A percentile compares a stretch with the other conserved stretches of the same genome.
Evolutionary conservation across 2,888 invertebrate genomes (phyloP).

Genomic region (Xestia rhomboidea): DNA sequence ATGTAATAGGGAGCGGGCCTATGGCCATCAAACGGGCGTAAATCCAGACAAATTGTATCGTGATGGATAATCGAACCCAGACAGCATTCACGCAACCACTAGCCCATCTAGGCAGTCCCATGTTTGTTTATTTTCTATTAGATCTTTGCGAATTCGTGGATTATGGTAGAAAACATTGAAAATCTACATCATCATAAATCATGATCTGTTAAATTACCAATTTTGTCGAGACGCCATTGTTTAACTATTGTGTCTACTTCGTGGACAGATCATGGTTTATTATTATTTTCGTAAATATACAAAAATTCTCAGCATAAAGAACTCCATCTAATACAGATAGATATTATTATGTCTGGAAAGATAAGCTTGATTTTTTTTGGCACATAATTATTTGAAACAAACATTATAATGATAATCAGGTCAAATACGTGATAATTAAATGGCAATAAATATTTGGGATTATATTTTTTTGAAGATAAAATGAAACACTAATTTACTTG

Average conservation of each 20-base stretch:
- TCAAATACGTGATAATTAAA: constrained; percentile 3
- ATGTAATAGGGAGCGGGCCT: not conserved
- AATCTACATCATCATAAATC: not conserved
- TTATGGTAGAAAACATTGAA: not conserved
- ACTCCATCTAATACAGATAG: not conserved
- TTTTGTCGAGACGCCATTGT: no score
- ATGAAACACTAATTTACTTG: not conserved
- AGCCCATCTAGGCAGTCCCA: not conserved
- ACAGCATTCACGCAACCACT: not conserved
- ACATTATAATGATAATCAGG: constrained; percentile 16
- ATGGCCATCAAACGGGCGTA: not conserved
- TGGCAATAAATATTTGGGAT: constrained; percentile 4
- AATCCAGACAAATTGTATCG: not conserved
- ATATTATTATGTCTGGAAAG: constrained; percentile 1
- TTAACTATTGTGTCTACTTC: no score
- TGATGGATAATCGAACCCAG: not conserved
- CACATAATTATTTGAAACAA: not conserved
- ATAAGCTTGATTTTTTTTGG: constrained; percentile 18
- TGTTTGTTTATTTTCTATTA: not conserved
- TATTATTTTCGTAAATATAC: not conserved
- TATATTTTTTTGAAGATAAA: not conserved
- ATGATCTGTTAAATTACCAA: no score
- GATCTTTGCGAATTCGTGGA: not conserved
- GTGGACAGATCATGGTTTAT: no score
- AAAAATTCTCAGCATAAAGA: not conserved